Conservation (phyloP, 2,888 invertebrate species). For the Anodontia alba region DNA sequence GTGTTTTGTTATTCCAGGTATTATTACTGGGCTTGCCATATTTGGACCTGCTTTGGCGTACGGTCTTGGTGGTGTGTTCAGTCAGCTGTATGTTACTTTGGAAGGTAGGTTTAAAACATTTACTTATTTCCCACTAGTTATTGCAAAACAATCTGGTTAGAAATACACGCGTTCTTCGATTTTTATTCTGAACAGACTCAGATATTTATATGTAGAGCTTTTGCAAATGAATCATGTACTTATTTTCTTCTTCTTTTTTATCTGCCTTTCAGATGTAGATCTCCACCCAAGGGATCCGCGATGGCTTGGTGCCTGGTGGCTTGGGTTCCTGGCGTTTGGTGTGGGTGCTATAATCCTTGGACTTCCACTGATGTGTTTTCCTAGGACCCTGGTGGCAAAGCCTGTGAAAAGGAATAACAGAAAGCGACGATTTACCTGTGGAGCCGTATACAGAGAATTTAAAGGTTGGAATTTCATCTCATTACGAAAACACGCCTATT, state of each 20-base stretch:
- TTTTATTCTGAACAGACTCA: too few relatives aligned
- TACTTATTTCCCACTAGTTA: too few relatives aligned
- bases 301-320: slow-evolving; percentile 78
- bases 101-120: slow-evolving; percentile 53
- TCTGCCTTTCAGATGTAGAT: slow-evolving; percentile 59
- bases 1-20: slow-evolving; percentile 40
- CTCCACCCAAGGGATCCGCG: slow-evolving; percentile 65
- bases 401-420: not conserved
- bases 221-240: too few relatives aligned
- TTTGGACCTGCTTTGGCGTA: slow-evolving; percentile 66
- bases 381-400: slow-evolving; percentile 35
- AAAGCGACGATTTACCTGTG: not conserved
- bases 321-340: slow-evolving; percentile 72
- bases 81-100: slow-evolving; percentile 63
- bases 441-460: slow-evolving; percentile 5
- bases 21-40: slow-evolving; percentile 48
- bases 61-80: slow-evolving; percentile 64
- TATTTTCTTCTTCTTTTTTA: too few relatives aligned
- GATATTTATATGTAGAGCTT: too few relatives aligned
- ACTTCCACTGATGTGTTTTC: slow-evolving; percentile 65
- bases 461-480: not conserved
- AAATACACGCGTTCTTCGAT: too few relatives aligned
- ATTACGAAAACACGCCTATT: too few relatives aligned
- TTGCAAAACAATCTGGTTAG: too few relatives aligned
- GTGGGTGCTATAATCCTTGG: slow-evolving; percentile 44